Evolutionary conservation across 2,888 invertebrate genomes (phyloP).

Genomic region (Sesia bembeciformis): DNA sequence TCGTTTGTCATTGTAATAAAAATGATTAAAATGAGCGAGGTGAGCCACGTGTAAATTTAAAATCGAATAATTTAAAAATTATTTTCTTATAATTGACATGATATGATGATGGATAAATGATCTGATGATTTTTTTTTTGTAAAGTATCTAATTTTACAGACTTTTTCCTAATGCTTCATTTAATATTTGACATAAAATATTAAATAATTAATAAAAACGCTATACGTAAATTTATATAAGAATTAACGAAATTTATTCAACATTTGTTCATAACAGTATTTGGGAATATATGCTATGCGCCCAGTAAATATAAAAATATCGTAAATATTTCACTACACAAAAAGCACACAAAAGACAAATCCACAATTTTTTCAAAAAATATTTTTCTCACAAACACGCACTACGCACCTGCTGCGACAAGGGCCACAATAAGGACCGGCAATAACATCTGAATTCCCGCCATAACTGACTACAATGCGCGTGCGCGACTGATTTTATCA

Average conservation of each 20-base stretch:
- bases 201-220: too few species aligned
- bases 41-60: too few species aligned
- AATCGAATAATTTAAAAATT: too few species aligned
- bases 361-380: background rate
- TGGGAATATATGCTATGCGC: background rate
- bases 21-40: too few species aligned
- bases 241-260: background rate
- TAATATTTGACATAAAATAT: too few species aligned
- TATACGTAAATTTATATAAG: too few species aligned
- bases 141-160: too few species aligned
- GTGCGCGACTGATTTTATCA: constrained; percentile 25
- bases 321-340: background rate
- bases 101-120: too few species aligned
- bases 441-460: constrained; percentile 23
- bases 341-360: background rate
- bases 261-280: background rate
- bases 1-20: too few species aligned
- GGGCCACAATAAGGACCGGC: constrained; percentile 17
- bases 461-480: constrained; percentile 32
- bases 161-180: too few species aligned
- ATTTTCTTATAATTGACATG: too few species aligned
- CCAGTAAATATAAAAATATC: background rate
- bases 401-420: constrained; percentile 21
- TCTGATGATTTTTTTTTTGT: too few species aligned
- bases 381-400: background rate